phyloP scores from a whole-genome alignment of 2,797 vertebrate genomes.

The Scomberomorus guttatus region DNA sequence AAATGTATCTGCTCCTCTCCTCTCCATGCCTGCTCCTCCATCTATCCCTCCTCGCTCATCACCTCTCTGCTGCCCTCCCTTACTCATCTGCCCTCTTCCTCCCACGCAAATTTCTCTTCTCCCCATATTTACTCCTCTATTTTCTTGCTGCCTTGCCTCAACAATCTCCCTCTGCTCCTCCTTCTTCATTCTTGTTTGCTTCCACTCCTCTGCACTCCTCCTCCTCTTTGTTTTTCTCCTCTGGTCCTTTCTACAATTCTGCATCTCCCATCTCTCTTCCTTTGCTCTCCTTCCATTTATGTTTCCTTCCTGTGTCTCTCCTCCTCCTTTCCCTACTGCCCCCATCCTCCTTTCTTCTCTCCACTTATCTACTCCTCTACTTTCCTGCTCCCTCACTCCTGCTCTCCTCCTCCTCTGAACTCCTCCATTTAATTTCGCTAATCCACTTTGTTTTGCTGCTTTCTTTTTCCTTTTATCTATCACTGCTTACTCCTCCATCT shows the following conservation, averaged over 20 bases:
- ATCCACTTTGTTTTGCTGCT: background rate
- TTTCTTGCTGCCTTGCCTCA: background rate
- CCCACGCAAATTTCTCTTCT: background rate
- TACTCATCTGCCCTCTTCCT: background rate
- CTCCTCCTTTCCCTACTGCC: background rate
- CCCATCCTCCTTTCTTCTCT: constrained; percentile 9
- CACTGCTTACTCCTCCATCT: background rate
- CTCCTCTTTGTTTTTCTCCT: constrained; percentile 2
- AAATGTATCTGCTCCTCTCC: constrained; percentile 8
- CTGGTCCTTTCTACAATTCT: background rate
- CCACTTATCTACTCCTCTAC: background rate
- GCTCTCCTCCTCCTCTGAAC: background rate
- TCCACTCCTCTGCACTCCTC: background rate
- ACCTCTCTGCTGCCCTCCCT: constrained; percentile 17
- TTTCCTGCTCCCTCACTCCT: background rate
- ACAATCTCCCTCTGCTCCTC: background rate
- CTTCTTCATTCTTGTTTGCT: background rate
- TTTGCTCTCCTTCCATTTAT: constrained; percentile 8
- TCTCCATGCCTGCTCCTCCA: constrained; percentile 1
- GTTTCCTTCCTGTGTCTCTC: background rate
- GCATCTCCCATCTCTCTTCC: background rate
- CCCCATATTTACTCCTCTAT: background rate
- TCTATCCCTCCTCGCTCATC: constrained; percentile 26
- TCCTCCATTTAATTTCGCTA: background rate
- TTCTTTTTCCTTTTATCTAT: background rate